phyloP scores from a whole-genome alignment of 2,888 invertebrate genomes.

The Pseudococcus jackbeardsleyi region DNA sequence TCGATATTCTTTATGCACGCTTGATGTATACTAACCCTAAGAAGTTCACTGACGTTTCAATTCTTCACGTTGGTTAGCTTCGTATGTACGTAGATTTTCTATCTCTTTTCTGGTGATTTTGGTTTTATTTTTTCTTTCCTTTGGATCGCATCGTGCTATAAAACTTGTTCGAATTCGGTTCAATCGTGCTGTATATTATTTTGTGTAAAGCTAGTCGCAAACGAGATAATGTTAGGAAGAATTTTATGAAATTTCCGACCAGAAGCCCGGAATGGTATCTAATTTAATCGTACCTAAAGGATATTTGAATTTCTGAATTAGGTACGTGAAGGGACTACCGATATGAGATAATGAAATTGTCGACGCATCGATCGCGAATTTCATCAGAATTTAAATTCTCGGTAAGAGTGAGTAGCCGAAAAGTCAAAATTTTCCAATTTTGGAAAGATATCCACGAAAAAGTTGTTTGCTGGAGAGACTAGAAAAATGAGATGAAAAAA shows the following conservation, averaged over 20 bases:
- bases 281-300: not conserved
- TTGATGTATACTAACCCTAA: not conserved
- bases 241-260: not conserved
- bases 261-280: not conserved
- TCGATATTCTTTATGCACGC: not conserved
- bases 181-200: not conserved
- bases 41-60: constrained; percentile 10
- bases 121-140: not conserved
- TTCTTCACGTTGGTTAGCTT: not conserved
- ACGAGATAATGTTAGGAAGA: not conserved
- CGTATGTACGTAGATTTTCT: not conserved
- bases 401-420: no score
- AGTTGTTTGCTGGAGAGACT: no score
- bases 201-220: not conserved
- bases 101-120: not conserved
- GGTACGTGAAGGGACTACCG: not conserved
- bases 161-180: not conserved
- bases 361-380: not conserved
- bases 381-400: not conserved
- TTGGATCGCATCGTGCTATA: not conserved
- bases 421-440: no score
- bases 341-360: not conserved
- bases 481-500: no score
- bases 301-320: not conserved
- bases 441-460: no score